Evolutionary conservation across 2,113 vertebrate species (phyloP), one percentile per base, ranked within the genome.

Genomic region (Noturus placidus): DNA sequence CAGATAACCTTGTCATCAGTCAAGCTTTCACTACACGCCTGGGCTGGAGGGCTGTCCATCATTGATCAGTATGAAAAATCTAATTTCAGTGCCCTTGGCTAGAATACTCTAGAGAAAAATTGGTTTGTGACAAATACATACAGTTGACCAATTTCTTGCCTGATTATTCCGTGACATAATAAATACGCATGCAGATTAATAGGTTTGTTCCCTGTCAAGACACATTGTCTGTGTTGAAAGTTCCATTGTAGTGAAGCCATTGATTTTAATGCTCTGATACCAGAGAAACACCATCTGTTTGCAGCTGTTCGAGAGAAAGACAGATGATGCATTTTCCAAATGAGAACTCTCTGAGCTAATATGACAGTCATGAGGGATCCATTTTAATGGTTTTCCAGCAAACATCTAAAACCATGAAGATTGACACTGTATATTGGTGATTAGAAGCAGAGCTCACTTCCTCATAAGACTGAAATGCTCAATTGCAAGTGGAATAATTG

Each of bases 301-400:
- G 11, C 54, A 77, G 61, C 72, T 61, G 9, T 65, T 87, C 14
- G 27, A 42, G 38, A 69, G 65, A 77, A 46, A 76, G 7, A 74
- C 50, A 61, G 27, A 54, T 76, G 57, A 13, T 82, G 19, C 33
- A 76, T 50, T 59, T 65, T 69, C 22, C 65, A 70, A 70, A 61
- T 52, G 25, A 56, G 67, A 83, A 59, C 14, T 59, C 69, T 57
- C 35, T 14, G 25, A 74, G 54, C 79, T 87, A 61, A 82, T 82
- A 82, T 83, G 74, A 13, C 74, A 69, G 10, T 69, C 77, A 86
- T 56, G 86, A 63, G 80, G 38, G 78, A 90, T 87, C 14, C 2
- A 46, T 81, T 87, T 87, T 85, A 77, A 76, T 86, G 42, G 46
- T 56, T 65, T 88, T 82, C 35, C 85, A 72, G 85, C 59, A 76